Percentiles rank a stretch among this genome's conserved stretches.
Conservation (phyloP, 2,888 invertebrate genomes). For the Cheiracanthium punctorium region DNA sequence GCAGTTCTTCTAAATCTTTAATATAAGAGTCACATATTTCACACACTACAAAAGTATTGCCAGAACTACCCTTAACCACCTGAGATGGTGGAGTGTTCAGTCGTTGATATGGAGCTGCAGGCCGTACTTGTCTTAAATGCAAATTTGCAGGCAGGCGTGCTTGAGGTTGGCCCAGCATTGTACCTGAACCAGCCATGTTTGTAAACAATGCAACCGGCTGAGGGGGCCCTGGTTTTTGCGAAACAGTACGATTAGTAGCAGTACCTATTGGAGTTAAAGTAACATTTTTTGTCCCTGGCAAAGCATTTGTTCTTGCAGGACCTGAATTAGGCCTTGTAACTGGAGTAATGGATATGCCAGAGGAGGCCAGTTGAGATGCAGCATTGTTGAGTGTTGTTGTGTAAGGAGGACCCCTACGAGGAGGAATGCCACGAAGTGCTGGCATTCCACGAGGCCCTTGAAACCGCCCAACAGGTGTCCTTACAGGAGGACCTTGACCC, state of each 20-base stretch:
- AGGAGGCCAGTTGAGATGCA: conserved; percentile 52
- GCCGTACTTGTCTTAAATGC: conserved; percentile 35
- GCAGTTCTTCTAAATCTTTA: conserved; percentile 92
- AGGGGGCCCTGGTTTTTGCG: conserved; percentile 52
- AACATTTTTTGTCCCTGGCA: conserved; percentile 40
- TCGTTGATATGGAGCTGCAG: conserved; percentile 55
- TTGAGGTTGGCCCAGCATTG: conserved; percentile 33
- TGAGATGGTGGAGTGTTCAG: conserved; percentile 62
- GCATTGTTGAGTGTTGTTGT: conserved; percentile 28
- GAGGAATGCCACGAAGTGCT: neutral
- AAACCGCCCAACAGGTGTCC: conserved; percentile 31
- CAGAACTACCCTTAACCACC: conserved; percentile 78
- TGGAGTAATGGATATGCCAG: conserved; percentile 66
- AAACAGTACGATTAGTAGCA: conserved; percentile 45
- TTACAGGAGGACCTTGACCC: conserved; percentile 26
- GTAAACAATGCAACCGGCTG: conserved; percentile 79
- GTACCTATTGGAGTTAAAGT: conserved; percentile 60
- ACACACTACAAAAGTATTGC: conserved; percentile 89
- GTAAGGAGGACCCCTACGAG: conserved; percentile 28
- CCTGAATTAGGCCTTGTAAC: conserved; percentile 30
- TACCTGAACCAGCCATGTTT: conserved; percentile 77
- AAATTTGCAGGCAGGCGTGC: conserved; percentile 33
- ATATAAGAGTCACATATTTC: conserved; percentile 98
- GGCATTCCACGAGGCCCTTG: conserved; percentile 38
- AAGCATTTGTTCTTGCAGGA: neutral